Evolutionary conservation across 2,888 invertebrate genomes (phyloP).

Genomic region (Incurvaria masculella): DNA sequence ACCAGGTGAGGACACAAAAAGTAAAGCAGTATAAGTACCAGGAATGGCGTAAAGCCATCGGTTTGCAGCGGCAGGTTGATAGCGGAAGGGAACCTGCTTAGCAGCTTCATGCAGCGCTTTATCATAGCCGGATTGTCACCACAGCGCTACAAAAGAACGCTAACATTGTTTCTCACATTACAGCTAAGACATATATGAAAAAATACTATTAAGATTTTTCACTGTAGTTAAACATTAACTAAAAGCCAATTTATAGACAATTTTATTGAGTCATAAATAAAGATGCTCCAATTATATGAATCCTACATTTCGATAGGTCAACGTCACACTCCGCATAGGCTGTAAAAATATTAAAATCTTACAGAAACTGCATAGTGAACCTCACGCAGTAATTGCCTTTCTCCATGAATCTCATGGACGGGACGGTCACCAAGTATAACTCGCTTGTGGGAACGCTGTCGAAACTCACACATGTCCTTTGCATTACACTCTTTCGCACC

Average conservation of each 20-base stretch:
- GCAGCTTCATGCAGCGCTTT: constrained; percentile 8
- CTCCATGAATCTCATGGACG: neutral
- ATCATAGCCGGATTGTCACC: constrained; percentile 6
- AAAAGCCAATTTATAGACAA: too few species aligned
- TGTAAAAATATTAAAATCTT: constrained; percentile 1
- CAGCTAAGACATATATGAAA: too few species aligned
- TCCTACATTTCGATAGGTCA: too few species aligned
- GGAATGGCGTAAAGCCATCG: constrained; percentile 14
- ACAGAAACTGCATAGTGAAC: constrained; percentile 12
- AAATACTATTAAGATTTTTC: too few species aligned
- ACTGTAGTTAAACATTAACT: too few species aligned
- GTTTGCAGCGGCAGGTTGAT: constrained; percentile 9
- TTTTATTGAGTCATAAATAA: too few species aligned
- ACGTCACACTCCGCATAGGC: neutral
- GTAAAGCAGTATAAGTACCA: constrained; percentile 10
- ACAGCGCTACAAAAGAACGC: constrained; percentile 10
- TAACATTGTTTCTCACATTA: too few species aligned
- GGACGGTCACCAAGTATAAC: neutral
- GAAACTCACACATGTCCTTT: neutral
- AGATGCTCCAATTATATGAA: too few species aligned
- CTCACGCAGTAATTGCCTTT: constrained; percentile 7
- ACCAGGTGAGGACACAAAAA: too few species aligned
- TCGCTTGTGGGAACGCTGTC: neutral
- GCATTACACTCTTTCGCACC: too few species aligned
- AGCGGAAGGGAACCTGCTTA: constrained; percentile 8